Evolutionary conservation across 2,113 vertebrate genomes (phyloP).

Genomic region (Tupaia tana): DNA sequence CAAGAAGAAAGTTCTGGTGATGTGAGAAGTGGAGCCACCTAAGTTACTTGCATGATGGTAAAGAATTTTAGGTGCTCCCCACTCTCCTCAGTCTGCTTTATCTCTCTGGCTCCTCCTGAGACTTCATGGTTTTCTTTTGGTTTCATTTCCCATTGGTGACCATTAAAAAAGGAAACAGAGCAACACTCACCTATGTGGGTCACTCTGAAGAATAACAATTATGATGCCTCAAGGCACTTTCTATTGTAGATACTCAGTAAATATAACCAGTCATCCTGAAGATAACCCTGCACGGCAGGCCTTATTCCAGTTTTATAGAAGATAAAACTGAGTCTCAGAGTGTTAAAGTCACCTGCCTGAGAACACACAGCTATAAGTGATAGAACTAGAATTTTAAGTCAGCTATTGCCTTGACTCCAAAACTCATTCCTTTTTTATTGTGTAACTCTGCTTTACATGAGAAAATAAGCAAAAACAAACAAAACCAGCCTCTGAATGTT

Average conservation of each 20-base stretch:
- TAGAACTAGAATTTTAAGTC: constrained; percentile 41
- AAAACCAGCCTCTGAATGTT: neutral
- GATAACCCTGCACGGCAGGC: neutral
- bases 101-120: constrained; percentile 13
- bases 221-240: neutral
- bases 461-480: neutral
- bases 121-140: constrained; percentile 40
- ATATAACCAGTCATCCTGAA: neutral
- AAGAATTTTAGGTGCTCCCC: constrained; percentile 30
- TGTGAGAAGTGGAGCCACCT: constrained; percentile 47
- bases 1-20: constrained; percentile 53
- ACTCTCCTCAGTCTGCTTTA: constrained; percentile 7
- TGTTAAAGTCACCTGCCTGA: neutral
- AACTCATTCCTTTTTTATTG: neutral
- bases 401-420: constrained; percentile 6
- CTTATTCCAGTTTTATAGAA: constrained; percentile 13
- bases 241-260: neutral
- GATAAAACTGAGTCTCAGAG: neutral
- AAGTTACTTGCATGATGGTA: constrained; percentile 40
- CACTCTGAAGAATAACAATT: neutral
- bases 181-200: neutral
- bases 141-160: constrained; percentile 47
- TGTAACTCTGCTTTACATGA: constrained; percentile 30
- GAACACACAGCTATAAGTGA: neutral
- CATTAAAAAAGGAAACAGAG: constrained; percentile 43